Evolutionary conservation across 2,888 invertebrate genomes (phyloP), one percentile per base, ranked within the genome.

Genomic region (Hypomecis punctinalis): DNA sequence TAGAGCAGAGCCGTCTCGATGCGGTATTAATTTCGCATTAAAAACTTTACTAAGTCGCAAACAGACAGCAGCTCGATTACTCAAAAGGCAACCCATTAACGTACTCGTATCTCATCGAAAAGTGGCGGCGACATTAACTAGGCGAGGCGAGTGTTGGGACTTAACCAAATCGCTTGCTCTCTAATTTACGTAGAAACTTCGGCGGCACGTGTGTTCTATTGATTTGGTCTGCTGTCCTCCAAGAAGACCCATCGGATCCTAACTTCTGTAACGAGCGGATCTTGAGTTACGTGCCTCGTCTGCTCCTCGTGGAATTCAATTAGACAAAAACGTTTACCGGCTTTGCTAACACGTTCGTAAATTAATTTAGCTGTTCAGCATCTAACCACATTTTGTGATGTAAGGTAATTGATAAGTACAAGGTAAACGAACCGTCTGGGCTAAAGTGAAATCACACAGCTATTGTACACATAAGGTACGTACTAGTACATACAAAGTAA

Each of bases 141-240:
- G 75, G 74, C 74, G 73, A 76, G 67, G 67, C 69, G 66, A 74
- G 80, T 79, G 76, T 66, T 67, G 68, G 60, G 73, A 72, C 75
- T 73, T 69, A 67, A 69, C 73, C 72, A 66, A 81, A 81, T 77
- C 75, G 74, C 65, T 77, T 69, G 74, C 73, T 74, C 76, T 77
- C 73, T 79, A 81, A 84, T 83, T 82, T 84, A 83, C 76, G 77
- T 77, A 46, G 54, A 45, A 67, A 82, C 77, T 84, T 82, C 52
- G 68, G 77, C 73, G 77, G 74, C 83, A 82, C 82, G 83, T 86
- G 83, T 80, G 76, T 77, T 82, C 75, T 80, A 85, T 84, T 83
- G 83, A 84, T 83, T 83, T 70, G 72, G 73, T 76, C 70, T 75
- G 72, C 66, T 72, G 67, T 71, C 65, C 62, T 42, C 54, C 45